Evolutionary conservation across 2,797 vertebrate genomes (phyloP), one percentile per base, ranked within the genome.

Genomic region (Huso huso): DNA sequence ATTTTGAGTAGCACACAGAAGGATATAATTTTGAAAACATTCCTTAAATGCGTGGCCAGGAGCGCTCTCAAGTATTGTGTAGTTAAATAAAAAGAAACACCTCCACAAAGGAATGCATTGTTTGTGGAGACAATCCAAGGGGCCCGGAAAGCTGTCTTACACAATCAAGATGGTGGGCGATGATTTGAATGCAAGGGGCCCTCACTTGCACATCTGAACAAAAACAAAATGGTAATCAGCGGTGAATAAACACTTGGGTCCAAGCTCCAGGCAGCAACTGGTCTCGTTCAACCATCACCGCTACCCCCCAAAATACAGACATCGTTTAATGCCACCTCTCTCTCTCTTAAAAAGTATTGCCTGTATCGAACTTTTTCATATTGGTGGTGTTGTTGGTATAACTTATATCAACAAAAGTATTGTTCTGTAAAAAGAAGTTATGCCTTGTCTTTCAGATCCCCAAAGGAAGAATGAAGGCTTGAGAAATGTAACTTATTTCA

Each of bases 11-110:
- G 77, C 71, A 70, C 75, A 86, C 71, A 76, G 87, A 90, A 87
- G 93, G 89, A 91, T 93, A 85, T 90, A 92, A 93, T 91, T 95
- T 93, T 92, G 90, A 90, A 93, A 95, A 93, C 91, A 92, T 91
- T 89, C 88, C 87, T 89, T 88, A 91, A 91, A 89, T 87, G 89
- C 84, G 69, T 70, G 70, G 76, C 83, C 85, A 90, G 88, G 89
- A 93, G 91, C 85, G 81, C 87, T 83, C 88, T 92, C 87, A 65
- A 86, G 89, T 73, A 76, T 86, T 89, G 88, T 89, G 83, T 79
- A 77, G 72, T 71, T 79, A 85, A 84, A 93, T 90, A 90, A 91
- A 92, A 88, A 87, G 88, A 89, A 89, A 87, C 92, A 90, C 88
- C 74, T 89, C 81, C 85, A 92, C 90, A 93, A 93, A 92, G 81